Evolutionary conservation across 2,888 invertebrate genomes (phyloP), one percentile per base, ranked within the genome.

Genomic region (Adineta ricciae): DNA sequence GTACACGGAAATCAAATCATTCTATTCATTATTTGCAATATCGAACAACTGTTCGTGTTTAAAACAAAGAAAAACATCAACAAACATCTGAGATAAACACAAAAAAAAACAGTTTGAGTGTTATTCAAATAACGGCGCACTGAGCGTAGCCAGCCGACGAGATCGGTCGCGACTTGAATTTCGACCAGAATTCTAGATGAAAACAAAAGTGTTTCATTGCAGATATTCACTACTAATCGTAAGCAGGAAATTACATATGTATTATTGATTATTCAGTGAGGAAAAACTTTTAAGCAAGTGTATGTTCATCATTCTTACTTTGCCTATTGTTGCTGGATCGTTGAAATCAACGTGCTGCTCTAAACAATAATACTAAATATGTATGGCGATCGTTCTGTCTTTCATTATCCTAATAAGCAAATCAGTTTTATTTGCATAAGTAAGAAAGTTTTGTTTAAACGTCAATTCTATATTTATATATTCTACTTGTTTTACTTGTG

Each of bases 61-160:
- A 64, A 3, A 19, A 14, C 19, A 16, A 32, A 27, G 1, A 14
- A 27, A 64, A 46, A 46, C 46, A 46, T n/a, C 24, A 36, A 36
- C 27, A 32, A 0, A 36, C 32, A 64, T 64, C 64, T 64, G 64
- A 64, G 11, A 64, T 27, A 1, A 46, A 46, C 46, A 46, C 46
- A 46, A 1, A 27, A 56, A 8, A 56, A n/a, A 50, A 19, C 3
- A 50, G 50, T 50, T 50, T 50, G 9, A 50, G 19, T 32, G 19
- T 41, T 41, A 78, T 78, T 78, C 78, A 19, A 78, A 78, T 41
- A 78, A 38, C n/a, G 78, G 78, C n/a, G 41, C 24, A 78, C 78
- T 78, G 8, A 78, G 78, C 41, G 41, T 78, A 24, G 78, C n/a
- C 5, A 78, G n/a, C 41, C 78, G 38, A 41, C 78, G 78, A 41